Conservation (phyloP, 23 tunicate genomes). For the Styela clava region DNA sequence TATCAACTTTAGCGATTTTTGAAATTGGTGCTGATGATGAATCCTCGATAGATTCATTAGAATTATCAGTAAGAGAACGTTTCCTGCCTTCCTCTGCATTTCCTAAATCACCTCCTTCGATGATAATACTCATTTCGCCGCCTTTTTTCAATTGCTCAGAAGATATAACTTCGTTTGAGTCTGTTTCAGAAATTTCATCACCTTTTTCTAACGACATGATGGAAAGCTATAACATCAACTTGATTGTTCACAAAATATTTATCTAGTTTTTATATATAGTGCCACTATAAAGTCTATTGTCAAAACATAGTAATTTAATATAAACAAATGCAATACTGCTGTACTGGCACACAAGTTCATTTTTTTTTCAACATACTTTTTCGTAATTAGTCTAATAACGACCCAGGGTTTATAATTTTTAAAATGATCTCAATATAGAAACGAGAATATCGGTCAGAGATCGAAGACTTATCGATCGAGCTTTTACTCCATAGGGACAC, state of each 20-base stretch:
- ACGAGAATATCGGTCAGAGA: too few relatives aligned
- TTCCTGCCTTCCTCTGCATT: neutral
- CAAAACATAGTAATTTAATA: too few relatives aligned
- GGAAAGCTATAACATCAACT: too few relatives aligned
- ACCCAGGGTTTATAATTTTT: neutral
- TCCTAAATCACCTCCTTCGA: neutral
- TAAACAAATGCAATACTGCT: neutral
- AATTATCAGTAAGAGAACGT: neutral
- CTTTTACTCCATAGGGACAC: too few relatives aligned
- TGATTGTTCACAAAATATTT: too few relatives aligned
- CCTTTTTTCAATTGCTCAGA: neutral
- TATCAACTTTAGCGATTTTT: constrained; percentile 1
- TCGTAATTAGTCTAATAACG: neutral
- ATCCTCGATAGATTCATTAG: neutral
- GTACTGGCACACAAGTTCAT: too few relatives aligned
- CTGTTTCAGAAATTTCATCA: too few relatives aligned
- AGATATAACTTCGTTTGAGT: neutral
- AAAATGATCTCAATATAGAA: neutral
- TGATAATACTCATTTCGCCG: neutral
- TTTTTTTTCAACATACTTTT: too few relatives aligned
- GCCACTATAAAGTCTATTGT: too few relatives aligned
- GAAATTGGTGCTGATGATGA: neutral
- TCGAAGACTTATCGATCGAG: too few relatives aligned
- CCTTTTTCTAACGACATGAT: neutral
- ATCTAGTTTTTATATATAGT: too few relatives aligned